Evolutionary conservation across 2,797 vertebrate species (phyloP).

Genomic region (Melanotaenia maccullochi): DNA sequence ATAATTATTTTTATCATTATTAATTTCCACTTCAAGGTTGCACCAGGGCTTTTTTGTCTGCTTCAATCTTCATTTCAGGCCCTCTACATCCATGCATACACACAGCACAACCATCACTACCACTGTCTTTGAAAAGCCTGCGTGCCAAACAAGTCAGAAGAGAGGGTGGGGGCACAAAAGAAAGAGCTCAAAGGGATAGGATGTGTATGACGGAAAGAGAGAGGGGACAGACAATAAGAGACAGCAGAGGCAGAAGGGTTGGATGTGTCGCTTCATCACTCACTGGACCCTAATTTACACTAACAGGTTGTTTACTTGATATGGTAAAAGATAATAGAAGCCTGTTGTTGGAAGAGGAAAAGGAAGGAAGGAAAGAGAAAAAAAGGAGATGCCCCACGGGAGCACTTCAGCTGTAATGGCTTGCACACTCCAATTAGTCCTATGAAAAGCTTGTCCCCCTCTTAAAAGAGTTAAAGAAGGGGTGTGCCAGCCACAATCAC

Average conservation of each 20-base stretch:
- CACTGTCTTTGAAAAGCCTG: constrained; percentile 73
- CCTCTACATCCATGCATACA: constrained; percentile 59
- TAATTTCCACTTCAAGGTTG: constrained; percentile 88
- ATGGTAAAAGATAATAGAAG: constrained; percentile 80
- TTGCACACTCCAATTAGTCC: constrained; percentile 85
- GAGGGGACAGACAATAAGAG: constrained; percentile 35
- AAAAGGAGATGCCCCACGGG: constrained; percentile 74
- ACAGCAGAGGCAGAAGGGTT: constrained; percentile 56
- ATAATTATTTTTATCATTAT: constrained; percentile 89
- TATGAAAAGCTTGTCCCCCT: constrained; percentile 73
- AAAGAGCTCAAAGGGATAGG: constrained; percentile 76
- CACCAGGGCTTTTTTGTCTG: constrained; percentile 78
- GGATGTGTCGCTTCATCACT: constrained; percentile 80
- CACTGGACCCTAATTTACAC: constrained; percentile 82
- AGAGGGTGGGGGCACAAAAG: constrained; percentile 73
- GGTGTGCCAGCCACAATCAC: constrained; percentile 47
- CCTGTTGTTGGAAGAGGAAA: constrained; percentile 72
- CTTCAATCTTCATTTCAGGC: constrained; percentile 79
- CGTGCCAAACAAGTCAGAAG: constrained; percentile 78
- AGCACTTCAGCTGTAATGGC: constrained; percentile 79
- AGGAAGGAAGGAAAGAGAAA: constrained; percentile 50
- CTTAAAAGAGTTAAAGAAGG: constrained; percentile 48
- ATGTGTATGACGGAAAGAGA: constrained; percentile 52
- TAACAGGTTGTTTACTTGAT: constrained; percentile 83
- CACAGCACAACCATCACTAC: constrained; percentile 47